Base-by-base conservation (phyloP, 2,113 vertebrate genomes). In the Galeopterus variegatus region DNA sequence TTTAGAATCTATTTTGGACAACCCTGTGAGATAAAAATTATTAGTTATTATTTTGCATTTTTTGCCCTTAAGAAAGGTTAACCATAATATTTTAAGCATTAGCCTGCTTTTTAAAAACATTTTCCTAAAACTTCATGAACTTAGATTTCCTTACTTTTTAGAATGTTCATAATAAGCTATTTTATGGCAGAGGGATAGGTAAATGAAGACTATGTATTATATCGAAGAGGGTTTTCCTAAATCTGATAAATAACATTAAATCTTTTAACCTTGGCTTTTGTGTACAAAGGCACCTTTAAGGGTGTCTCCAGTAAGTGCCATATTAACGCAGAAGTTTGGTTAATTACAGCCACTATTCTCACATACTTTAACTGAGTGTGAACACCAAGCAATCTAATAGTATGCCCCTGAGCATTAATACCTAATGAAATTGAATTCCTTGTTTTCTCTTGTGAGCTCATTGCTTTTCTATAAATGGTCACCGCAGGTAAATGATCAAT, bases 321-420 rank as follows among this genome's bases (percentile, higher is more conserved):
- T 97, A 99, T 99, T 99, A 99, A 98, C 97, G 95, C 94, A 88
- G 82, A 89, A 60, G 76, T 97, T 97, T 92, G 94, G 97, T 98
- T 96, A 98, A 98, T 98, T 98, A 98, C 90, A 93, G 96, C 93
- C 88, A 82, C 96, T 97, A 84, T 97, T 98, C 98, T 98, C 98
- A 98, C 98, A 76, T 98, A 96, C 98, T 97, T 97, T 95, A 97
- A 97, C 98, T 96, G 96, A 98, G 97, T 93, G 90, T 97, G 98
- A 98, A 98, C 98, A 97, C 95, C 97, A 98, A 98, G 96, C 87
- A 94, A 97, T 91, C 93, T 82, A 96, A 94, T 31, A 94, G 95
- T 98, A 64, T 24, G 98, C 98, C 98, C 97, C 86, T 87, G 72
- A 98, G 99, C 98, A 58, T 99, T 99, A 99, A 99, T 99, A 98